Evolutionary conservation across 2,888 invertebrate genomes (phyloP).

Genomic region (Drosophila bunnanda): DNA sequence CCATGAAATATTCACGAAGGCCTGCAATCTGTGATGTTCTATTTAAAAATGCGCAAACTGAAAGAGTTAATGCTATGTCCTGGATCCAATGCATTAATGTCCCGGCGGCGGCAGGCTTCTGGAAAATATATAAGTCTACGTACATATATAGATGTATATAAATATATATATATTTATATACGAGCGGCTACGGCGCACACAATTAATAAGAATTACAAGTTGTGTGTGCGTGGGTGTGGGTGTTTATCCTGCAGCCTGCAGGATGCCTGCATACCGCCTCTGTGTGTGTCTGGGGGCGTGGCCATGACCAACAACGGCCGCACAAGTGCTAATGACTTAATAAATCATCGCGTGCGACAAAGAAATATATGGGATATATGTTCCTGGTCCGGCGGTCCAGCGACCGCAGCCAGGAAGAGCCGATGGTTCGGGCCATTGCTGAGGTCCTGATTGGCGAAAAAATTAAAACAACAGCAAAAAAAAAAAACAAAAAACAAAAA

Average conservation of each 20-base stretch:
- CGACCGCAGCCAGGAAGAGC: slow-evolving; percentile 50
- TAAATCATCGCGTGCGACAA: slow-evolving; percentile 83
- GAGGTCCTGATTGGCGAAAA: slow-evolving; percentile 36
- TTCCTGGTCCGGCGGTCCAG: slow-evolving; percentile 40
- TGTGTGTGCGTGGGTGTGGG: slow-evolving; percentile 47
- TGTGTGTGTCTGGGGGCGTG: slow-evolving; percentile 16
- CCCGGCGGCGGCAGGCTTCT: slow-evolving; percentile 24
- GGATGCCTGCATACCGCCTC: slow-evolving; percentile 11
- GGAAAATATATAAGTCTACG: slow-evolving; percentile 30
- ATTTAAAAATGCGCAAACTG: slow-evolving; percentile 44
- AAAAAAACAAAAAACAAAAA: slow-evolving; percentile 31
- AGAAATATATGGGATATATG: slow-evolving; percentile 73
- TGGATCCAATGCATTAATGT: slow-evolving; percentile 42
- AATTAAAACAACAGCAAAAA: slow-evolving; percentile 33
- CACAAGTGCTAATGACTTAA: slow-evolving; percentile 84
- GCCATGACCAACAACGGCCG: slow-evolving; percentile 66
- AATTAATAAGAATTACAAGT: slow-evolving; percentile 84
- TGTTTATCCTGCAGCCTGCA: slow-evolving; percentile 20
- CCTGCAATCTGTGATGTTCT: slow-evolving; percentile 41
- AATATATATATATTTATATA: slow-evolving; percentile 3
- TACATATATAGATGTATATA: background rate
- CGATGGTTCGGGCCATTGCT: slow-evolving; percentile 28
- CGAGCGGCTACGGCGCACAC: slow-evolving; percentile 51
- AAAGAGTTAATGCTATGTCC: slow-evolving; percentile 47
- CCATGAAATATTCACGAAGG: slow-evolving; percentile 38